phyloP scores from a whole-genome alignment of 2,888 invertebrate species.

The Tribolium freemani region DNA sequence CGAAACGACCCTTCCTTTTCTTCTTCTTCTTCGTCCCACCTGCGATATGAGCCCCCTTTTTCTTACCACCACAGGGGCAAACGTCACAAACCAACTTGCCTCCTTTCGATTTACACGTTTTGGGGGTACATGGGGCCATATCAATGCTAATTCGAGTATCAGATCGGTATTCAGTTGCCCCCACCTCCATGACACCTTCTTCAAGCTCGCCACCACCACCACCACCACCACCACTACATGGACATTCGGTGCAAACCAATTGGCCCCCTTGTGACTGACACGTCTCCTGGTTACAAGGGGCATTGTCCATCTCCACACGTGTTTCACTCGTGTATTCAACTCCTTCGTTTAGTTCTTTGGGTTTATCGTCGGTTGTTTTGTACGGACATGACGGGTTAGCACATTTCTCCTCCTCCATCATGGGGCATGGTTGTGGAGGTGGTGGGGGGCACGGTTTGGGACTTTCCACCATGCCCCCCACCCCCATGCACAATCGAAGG shows the following conservation, averaged over 20 bases:
- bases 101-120: slow-evolving; percentile 34
- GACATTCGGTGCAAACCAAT: slow-evolving; percentile 12
- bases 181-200: not conserved
- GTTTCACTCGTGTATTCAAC: slow-evolving; percentile 3
- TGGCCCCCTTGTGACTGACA: slow-evolving; percentile 7
- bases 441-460: not conserved
- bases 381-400: slow-evolving; percentile 49
- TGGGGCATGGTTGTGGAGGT: not conserved
- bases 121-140: slow-evolving; percentile 17
- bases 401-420: slow-evolving; percentile 10
- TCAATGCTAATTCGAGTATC: slow-evolving; percentile 5
- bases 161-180: slow-evolving; percentile 3
- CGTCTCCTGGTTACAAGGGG: slow-evolving; percentile 1
- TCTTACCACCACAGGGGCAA: not conserved
- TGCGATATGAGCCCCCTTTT: not conserved
- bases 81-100: slow-evolving; percentile 28
- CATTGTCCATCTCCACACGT: not conserved
- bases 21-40: slow-evolving; percentile 46
- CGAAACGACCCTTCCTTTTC: slow-evolving; percentile 66
- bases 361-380: not conserved
- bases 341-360: not conserved
- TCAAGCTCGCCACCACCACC: not conserved
- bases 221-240: not conserved
- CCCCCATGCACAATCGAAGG: slow-evolving; percentile 3
- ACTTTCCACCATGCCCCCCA: not conserved